A percentile compares a stretch with the other conserved stretches of the same genome.
phyloP scores from a whole-genome alignment of 2,888 invertebrate genomes.

The Sarcophaga carnaria region DNA sequence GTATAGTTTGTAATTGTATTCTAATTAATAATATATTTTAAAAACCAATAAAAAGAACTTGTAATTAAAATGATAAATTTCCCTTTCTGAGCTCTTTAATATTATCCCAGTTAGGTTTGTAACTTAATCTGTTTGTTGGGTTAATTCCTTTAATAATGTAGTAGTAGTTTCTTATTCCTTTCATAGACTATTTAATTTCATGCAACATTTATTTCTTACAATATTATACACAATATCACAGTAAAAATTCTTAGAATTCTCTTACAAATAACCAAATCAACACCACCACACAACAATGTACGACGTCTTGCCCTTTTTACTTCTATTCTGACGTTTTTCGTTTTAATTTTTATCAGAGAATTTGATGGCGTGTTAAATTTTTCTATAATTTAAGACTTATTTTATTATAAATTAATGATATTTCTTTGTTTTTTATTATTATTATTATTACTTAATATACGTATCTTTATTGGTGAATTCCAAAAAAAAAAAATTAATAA shows the following conservation, averaged over 20 bases:
- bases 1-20: too few relatives aligned
- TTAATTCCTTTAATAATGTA: not conserved
- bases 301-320: not conserved
- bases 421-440: conserved; percentile 42
- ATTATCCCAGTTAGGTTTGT: not conserved
- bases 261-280: not conserved
- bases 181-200: conserved; percentile 73
- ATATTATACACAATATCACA: conserved; percentile 48
- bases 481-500: not conserved
- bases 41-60: too few relatives aligned
- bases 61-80: not conserved
- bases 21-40: too few relatives aligned
- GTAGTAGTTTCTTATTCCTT: not conserved
- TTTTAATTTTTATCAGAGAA: conserved; percentile 32
- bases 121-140: not conserved
- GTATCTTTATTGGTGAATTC: conserved; percentile 3
- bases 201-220: conserved; percentile 74
- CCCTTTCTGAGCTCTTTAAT: not conserved
- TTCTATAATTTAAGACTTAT: conserved; percentile 33
- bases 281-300: not conserved
- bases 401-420: conserved; percentile 3
- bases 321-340: not conserved
- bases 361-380: conserved; percentile 65
- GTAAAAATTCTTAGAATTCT: conserved; percentile 59
- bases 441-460: conserved; percentile 34